Evolutionary conservation across 2,888 invertebrate species (phyloP).

Genomic region (Plebejus argus): DNA sequence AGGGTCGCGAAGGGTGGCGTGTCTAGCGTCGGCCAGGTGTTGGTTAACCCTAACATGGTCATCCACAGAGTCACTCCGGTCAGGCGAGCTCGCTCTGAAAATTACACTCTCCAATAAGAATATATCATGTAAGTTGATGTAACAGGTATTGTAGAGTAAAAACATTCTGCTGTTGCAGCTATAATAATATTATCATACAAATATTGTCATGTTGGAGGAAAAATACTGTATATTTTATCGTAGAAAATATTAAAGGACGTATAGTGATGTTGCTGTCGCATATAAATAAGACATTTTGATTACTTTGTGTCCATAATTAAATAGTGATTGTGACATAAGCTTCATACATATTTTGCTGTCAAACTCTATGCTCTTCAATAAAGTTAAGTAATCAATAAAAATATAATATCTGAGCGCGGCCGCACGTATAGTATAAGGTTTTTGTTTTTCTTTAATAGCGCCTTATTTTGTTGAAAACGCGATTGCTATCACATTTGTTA

Average conservation of each 20-base stretch:
- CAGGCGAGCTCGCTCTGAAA: slow-evolving; percentile 56
- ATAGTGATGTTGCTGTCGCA: no score
- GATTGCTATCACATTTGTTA: neutral
- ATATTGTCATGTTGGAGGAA: neutral
- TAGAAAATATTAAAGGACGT: no score
- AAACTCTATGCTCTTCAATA: no score
- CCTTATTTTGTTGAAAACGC: neutral
- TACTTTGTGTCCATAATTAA: no score
- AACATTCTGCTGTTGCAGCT: neutral
- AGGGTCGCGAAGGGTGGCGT: slow-evolving; percentile 82
- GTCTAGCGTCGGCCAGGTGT: slow-evolving; percentile 44
- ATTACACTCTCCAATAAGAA: neutral
- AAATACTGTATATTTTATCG: no score
- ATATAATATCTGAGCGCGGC: no score
- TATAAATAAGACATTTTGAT: no score
- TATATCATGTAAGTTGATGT: neutral
- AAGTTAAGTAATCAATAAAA: no score
- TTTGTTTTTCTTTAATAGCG: no score
- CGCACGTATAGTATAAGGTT: no score
- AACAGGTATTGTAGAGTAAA: neutral
- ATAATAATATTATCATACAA: neutral
- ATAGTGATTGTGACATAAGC: no score
- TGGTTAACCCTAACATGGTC: slow-evolving; percentile 65
- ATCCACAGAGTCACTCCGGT: slow-evolving; percentile 73
- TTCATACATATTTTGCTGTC: no score